These are phyloP conservation scores for Enteromius viviparus DNA, from an alignment of 2,797 vertebrate genomes.

Conservation along the genomic window DNA sequence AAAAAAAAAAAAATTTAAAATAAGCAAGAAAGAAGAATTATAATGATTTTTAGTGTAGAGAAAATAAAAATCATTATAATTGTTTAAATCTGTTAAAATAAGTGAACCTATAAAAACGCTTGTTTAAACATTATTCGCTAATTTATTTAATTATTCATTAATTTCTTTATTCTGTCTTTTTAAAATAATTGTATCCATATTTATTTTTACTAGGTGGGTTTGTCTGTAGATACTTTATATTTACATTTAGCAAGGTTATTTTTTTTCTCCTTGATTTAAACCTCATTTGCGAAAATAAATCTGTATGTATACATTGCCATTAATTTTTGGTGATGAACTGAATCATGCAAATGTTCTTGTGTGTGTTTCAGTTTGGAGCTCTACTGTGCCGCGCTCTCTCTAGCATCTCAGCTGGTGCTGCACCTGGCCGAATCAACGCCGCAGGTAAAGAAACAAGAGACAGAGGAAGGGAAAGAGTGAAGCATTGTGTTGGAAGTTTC, in stretches of 20 bases:
- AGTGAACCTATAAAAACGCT: not conserved
- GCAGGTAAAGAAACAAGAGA: slow-evolving; percentile 76
- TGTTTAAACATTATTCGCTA: not conserved
- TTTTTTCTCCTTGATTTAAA: not conserved
- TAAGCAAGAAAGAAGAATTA: not conserved
- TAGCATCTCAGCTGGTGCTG: slow-evolving; percentile 83
- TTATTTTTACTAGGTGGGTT: not conserved
- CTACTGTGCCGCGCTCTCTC: slow-evolving; percentile 82
- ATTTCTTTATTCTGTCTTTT: not conserved
- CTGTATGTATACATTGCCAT: too few relatives aligned
- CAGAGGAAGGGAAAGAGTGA: slow-evolving; percentile 14
- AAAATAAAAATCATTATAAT: not conserved
- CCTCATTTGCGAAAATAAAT: not conserved
- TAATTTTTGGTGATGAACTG: not conserved
- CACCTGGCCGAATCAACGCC: slow-evolving; percentile 70
- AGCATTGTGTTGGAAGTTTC: slow-evolving; percentile 20
- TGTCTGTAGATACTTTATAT: not conserved
- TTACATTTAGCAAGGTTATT: too few relatives aligned
- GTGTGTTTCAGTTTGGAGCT: slow-evolving; percentile 85
- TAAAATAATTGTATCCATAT: not conserved
- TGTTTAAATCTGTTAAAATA: not conserved
- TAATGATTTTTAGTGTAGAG: not conserved
- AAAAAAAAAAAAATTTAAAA: too few relatives aligned
- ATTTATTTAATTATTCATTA: not conserved
- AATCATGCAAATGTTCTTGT: slow-evolving; percentile 7